Percentiles rank a stretch among this genome's conserved stretches.
Conservation (phyloP, 1,140 invertebrate genomes). For the Brachionus plicatilis region DNA sequence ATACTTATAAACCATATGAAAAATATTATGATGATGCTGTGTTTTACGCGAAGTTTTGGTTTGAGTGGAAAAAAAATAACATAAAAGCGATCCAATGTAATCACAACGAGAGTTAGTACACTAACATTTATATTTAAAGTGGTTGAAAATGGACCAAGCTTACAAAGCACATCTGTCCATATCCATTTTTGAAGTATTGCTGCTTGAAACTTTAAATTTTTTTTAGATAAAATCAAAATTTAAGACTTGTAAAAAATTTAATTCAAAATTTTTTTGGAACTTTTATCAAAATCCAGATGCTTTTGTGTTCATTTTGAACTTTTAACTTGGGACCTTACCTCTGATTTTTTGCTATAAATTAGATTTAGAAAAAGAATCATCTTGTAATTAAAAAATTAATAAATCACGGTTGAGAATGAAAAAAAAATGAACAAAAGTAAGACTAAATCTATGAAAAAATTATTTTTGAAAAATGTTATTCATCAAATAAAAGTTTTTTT, state of each 20-base stretch:
- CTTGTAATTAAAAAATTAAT: too few relatives aligned
- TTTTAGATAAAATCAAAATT: slow-evolving; percentile 41
- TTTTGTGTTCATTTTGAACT: too few relatives aligned
- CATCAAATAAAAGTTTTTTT: too few relatives aligned
- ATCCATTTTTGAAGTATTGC: slow-evolving; percentile 73
- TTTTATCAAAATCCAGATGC: too few relatives aligned
- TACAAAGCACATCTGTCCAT: slow-evolving; percentile 72
- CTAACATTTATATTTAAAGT: slow-evolving; percentile 72
- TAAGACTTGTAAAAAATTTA: too few relatives aligned
- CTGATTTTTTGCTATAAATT: too few relatives aligned
- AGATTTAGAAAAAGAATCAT: too few relatives aligned
- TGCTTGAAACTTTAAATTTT: slow-evolving; percentile 66
- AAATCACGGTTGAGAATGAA: too few relatives aligned
- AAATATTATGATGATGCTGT: slow-evolving; percentile 65
- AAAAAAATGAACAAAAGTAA: too few relatives aligned
- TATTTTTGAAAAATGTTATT: too few relatives aligned
- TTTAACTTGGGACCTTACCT: too few relatives aligned
- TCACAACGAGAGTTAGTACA: slow-evolving; percentile 73
- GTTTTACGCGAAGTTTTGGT: slow-evolving; percentile 64
- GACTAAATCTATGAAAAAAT: too few relatives aligned
- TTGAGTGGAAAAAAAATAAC: slow-evolving; percentile 72
- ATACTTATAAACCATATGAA: slow-evolving; percentile 65
- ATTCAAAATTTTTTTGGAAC: background rate
- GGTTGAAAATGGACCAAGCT: slow-evolving; percentile 74
- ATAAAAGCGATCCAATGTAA: slow-evolving; percentile 68